Evolutionary conservation across 2,113 vertebrate genomes (phyloP).

Genomic region (Otocyon megalotis): DNA sequence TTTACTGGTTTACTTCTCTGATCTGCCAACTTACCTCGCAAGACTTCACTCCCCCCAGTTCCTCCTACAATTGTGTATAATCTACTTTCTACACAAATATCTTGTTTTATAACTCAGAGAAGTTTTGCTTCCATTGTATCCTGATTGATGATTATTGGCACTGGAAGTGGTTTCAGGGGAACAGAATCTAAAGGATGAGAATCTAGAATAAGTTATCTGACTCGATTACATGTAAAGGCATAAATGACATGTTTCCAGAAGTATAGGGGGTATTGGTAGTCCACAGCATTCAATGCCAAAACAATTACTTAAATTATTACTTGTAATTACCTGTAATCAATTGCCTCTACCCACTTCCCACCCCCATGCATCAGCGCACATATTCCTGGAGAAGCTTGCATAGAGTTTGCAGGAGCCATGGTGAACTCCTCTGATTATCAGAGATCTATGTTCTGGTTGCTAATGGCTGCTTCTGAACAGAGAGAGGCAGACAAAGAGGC

Average conservation of each 20-base stretch:
- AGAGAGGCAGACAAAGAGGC: background rate
- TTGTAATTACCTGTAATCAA: background rate
- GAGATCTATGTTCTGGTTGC: background rate
- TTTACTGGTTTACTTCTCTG: background rate
- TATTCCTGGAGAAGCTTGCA: background rate
- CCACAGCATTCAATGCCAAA: background rate
- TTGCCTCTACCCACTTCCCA: background rate
- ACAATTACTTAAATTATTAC: background rate
- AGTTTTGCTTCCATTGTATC: background rate
- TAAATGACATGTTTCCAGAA: background rate
- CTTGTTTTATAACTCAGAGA: background rate
- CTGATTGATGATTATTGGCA: background rate
- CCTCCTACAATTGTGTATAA: background rate
- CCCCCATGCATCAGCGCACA: background rate
- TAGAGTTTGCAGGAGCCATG: background rate
- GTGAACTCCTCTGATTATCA: background rate
- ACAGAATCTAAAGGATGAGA: background rate
- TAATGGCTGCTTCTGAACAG: background rate
- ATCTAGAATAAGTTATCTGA: background rate
- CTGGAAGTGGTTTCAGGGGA: background rate
- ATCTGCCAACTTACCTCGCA: background rate
- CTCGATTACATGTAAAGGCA: background rate
- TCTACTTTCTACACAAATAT: background rate
- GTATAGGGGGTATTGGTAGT: background rate
- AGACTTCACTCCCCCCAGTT: background rate